Base-by-base conservation (phyloP, 1,140 invertebrate genomes). In the Homalodisca vitripennis region DNA sequence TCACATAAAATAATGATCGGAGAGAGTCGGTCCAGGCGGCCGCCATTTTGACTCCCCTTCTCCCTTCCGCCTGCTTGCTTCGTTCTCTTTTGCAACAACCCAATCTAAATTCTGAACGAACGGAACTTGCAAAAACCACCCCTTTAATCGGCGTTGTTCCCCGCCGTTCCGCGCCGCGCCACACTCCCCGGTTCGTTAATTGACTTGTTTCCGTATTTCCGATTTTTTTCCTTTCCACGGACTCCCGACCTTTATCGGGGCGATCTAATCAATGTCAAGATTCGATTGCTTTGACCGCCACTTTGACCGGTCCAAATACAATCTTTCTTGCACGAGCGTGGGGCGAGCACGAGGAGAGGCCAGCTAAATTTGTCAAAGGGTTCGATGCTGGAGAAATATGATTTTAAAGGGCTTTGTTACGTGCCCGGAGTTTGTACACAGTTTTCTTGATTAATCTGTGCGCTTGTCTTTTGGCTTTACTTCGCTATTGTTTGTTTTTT, bases 1-100 rank as follows among this genome's bases (percentile, higher is more conserved):
- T 71, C 72, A 70, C 72, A 73, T 73, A 73, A 73, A 73, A 73
- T 73, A 73, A 73, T 73, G 76, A 77, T 76, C 75, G 65, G 68
- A 73, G 57, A 57, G 66, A 68, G 66, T 74, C 71, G n/a, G n/a
- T n/a, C n/a, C n/a, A n/a, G n/a, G n/a, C 74, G 73, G 73, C 74
- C 76, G 79, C 78, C 78, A 78, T 80, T 79, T 79, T 78, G 75
- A 73, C 77, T 75, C 65, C 65, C 65, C 48, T 14, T 62, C 63
- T 32, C 57, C 46, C 22, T n/a, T n/a, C n/a, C n/a, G n/a, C n/a
- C 57, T 41, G n/a, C 69, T 53, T 51, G 26, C 55, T 60, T 17
- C 55, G 55, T 60, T 60, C 55, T 60, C 55, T 60, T 51, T 24
- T 24, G 48, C 64, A 29, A 60, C 63, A 66, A 71, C 70, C 70